A percentile compares a stretch with the other conserved stretches of the same genome.
Evolutionary conservation across 2,888 invertebrate species (phyloP).

Genomic region (Gymnocheta viridis): DNA sequence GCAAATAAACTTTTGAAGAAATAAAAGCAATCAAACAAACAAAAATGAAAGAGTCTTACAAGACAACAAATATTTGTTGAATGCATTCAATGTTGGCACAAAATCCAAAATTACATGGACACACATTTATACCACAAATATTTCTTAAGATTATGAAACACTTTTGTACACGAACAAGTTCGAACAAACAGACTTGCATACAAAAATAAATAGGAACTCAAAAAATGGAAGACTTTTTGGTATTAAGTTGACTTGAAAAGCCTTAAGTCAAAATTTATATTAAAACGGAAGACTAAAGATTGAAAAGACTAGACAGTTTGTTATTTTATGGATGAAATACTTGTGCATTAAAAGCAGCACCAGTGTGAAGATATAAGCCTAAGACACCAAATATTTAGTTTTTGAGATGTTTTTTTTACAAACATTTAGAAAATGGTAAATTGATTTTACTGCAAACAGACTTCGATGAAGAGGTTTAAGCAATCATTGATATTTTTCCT

Average conservation of each 20-base stretch:
- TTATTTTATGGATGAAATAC: slow-evolving; percentile 45
- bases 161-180: slow-evolving; percentile 17
- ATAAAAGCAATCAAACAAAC: slow-evolving; percentile 19
- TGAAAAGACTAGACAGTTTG: slow-evolving; percentile 62
- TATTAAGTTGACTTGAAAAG: slow-evolving; percentile 54
- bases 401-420: background rate
- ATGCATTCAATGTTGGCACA: slow-evolving; percentile 63
- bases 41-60: slow-evolving; percentile 56
- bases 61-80: slow-evolving; percentile 67
- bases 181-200: background rate
- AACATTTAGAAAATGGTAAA: slow-evolving; percentile 46
- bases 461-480: slow-evolving; percentile 32
- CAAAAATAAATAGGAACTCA: slow-evolving; percentile 7
- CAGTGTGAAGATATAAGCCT: slow-evolving; percentile 47
- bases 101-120: slow-evolving; percentile 27
- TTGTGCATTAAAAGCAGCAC: background rate
- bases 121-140: slow-evolving; percentile 37
- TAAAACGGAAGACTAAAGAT: slow-evolving; percentile 43
- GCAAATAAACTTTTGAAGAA: slow-evolving; percentile 30
- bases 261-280: slow-evolving; percentile 61
- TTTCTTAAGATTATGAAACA: slow-evolving; percentile 47
- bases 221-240: slow-evolving; percentile 47
- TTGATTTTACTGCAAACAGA: slow-evolving; percentile 62
- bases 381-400: slow-evolving; percentile 22
- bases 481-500: slow-evolving; percentile 60